A percentile compares a stretch with the other conserved stretches of the same genome.
These are phyloP conservation scores for Cyprinodon variegatus DNA, from an alignment of 2,113 vertebrate species.

Conservation along the genomic window DNA sequence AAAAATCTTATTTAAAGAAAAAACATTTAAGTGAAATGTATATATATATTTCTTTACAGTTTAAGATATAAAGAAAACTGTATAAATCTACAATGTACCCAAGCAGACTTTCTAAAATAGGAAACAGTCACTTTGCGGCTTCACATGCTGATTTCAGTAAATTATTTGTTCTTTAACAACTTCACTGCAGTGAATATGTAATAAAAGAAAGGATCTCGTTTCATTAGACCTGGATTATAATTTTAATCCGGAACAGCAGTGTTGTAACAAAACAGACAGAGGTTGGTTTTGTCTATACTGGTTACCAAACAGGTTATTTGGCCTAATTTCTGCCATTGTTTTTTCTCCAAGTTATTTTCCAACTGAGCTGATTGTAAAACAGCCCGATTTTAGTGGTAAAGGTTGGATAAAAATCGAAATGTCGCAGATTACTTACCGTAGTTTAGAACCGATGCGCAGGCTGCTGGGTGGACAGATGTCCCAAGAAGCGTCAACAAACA, in stretches of 20 bases:
- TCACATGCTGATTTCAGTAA: neutral
- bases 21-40: neutral
- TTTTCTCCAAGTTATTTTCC: neutral
- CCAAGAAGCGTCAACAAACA: conserved; percentile 60
- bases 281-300: neutral
- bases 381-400: neutral
- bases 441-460: conserved; percentile 30
- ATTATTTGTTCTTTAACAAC: neutral
- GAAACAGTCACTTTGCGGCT: conserved; percentile 4
- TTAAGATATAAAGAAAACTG: neutral
- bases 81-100: too few relatives aligned
- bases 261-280: neutral
- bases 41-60: neutral
- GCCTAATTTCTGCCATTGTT: neutral
- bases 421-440: conserved; percentile 55
- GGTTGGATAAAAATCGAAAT: conserved; percentile 8
- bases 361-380: neutral
- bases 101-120: neutral
- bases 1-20: too few relatives aligned
- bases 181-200: neutral
- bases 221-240: conserved; percentile 5
- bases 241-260: neutral
- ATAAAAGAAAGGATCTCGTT: neutral
- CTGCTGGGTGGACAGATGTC: conserved; percentile 35
- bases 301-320: neutral